These are phyloP conservation scores for Zapornia atra DNA, from an alignment of 2,113 vertebrate genomes.

Conservation along the genomic window DNA sequence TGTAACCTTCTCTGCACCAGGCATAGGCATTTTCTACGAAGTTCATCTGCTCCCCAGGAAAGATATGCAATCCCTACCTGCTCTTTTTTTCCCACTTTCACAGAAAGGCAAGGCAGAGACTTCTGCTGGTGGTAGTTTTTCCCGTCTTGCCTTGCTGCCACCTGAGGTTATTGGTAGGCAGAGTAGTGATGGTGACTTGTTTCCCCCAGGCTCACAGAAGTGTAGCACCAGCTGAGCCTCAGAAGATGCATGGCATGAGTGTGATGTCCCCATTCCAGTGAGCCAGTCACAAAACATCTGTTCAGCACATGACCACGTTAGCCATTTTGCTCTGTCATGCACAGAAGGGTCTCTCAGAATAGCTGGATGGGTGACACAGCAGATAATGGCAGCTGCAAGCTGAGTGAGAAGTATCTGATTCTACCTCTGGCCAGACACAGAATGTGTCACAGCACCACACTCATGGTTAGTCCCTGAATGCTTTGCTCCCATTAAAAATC, in stretches of 20 bases:
- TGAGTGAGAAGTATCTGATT: not conserved
- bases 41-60: not conserved
- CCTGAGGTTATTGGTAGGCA: not conserved
- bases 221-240: not conserved
- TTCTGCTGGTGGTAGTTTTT: not conserved
- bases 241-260: not conserved
- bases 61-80: not conserved
- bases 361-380: not conserved
- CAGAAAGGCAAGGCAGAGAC: not conserved
- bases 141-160: not conserved
- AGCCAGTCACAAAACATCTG: not conserved
- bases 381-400: not conserved
- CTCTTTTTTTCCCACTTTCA: not conserved
- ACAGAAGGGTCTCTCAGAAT: not conserved
- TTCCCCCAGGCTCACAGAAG: not conserved
- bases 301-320: not conserved
- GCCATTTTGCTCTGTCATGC: fast-evolving
- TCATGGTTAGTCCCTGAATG: not conserved
- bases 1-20: not conserved
- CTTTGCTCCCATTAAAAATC: not conserved
- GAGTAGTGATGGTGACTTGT: not conserved
- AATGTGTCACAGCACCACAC: not conserved
- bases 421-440: not conserved
- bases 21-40: not conserved
- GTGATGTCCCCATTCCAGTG: not conserved